phyloP scores from a whole-genome alignment of 2,113 vertebrate species.

The Elephantulus edwardii region DNA sequence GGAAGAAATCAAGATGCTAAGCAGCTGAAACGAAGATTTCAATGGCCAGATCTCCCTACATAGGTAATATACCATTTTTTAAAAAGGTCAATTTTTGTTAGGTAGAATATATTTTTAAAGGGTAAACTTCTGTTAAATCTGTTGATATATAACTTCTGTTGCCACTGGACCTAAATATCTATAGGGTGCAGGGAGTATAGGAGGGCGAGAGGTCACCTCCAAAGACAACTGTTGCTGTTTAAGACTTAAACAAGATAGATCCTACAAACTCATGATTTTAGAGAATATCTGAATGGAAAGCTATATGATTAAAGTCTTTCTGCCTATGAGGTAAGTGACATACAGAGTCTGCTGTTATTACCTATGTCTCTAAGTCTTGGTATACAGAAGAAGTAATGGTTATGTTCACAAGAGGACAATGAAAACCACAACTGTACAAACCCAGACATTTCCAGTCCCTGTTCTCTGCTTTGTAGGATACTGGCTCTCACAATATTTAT shows the following conservation, averaged over 20 bases:
- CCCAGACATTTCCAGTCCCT: neutral
- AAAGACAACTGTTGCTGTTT: slow-evolving; percentile 45
- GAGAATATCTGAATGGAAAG: slow-evolving; percentile 17
- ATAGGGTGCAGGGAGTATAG: too few species aligned
- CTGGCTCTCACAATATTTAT: neutral
- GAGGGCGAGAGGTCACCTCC: neutral
- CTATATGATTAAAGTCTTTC: slow-evolving; percentile 12
- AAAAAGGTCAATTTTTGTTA: too few species aligned
- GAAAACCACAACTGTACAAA: neutral
- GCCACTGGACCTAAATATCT: neutral
- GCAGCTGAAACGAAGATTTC: too few species aligned
- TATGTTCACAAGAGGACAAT: neutral
- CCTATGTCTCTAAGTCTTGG: neutral
- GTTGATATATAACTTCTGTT: neutral
- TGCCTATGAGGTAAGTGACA: neutral
- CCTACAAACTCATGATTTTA: neutral
- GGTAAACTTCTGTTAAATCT: slow-evolving; percentile 12
- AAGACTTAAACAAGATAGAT: slow-evolving; percentile 34
- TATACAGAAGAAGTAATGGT: neutral
- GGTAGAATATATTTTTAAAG: slow-evolving; percentile 27
- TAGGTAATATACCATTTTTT: too few species aligned
- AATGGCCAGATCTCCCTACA: too few species aligned
- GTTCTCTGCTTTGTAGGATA: neutral
- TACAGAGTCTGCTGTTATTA: neutral
- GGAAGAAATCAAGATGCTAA: too few species aligned